Evolutionary conservation across 2,113 vertebrate species (phyloP), one percentile per base, ranked within the genome.

Genomic region (Podilymbus podiceps): DNA sequence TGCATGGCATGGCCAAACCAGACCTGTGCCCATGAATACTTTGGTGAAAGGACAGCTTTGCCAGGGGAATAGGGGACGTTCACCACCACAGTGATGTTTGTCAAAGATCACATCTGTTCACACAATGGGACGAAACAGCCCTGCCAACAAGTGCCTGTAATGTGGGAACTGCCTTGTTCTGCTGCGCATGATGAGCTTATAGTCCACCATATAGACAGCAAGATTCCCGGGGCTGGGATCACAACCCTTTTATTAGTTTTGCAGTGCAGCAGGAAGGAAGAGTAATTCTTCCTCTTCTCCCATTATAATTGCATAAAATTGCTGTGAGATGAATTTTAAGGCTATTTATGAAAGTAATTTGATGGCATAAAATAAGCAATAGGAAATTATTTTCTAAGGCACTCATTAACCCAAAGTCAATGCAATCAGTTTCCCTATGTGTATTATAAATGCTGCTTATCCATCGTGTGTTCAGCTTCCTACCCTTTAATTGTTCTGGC

Each of bases 371-470:
- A 90, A 89, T 19, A 52, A 94, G 95, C 90, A 94, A 40, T 72
- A 94, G 94, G 97, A 93, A 92, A 95, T 88, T 23, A 85, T 95
- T 97, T 95, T 96, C 91, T 84, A 97, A 95, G 75, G 92, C 84
- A 89, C 94, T 97, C 95, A 96, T 97, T 96, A 97, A 97, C 97
- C 96, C 69, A 64, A 40, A 94, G 97, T 97, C 90, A 97, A 64
- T 12, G 35, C 85, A 96, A 97, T 98, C 95, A 94, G 94, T 96
- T 97, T 98, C 94, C 93, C 93, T 90, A 59, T 76, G 90, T 80
- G 95, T 80, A 88, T 63, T 95, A 75, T 64, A 97, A 97, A 95
- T 75, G 93, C 58, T 96, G 93, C 93, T 93, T 96, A 98, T 97
- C 97, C 98, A 87, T 97, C 96, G 95, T 86, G 94, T 85, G 82